phyloP scores from a whole-genome alignment of 2,113 vertebrate species.

The Indicator maculatus region DNA sequence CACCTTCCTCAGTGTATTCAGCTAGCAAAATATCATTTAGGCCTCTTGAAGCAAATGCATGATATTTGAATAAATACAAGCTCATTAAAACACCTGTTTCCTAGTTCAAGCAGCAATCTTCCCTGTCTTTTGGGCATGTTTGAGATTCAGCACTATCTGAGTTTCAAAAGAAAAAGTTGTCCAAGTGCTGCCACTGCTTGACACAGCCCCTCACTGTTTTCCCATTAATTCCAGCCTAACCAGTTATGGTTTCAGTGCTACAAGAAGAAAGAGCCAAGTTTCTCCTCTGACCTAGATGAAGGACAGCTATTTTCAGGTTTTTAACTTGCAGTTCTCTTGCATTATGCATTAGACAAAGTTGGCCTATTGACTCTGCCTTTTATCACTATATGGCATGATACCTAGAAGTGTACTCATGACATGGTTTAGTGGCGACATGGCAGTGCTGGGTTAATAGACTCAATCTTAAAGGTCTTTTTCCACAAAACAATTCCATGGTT shows the following conservation, averaged over 20 bases:
- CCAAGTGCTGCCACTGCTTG: not conserved
- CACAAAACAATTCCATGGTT: no score
- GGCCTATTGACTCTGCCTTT: not conserved
- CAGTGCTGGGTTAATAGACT: no score
- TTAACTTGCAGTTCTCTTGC: not conserved
- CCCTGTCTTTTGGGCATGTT: not conserved
- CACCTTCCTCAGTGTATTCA: not conserved
- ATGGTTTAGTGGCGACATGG: no score
- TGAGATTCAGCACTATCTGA: not conserved
- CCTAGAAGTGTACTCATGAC: not conserved
- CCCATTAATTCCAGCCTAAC: not conserved
- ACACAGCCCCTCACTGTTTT: not conserved
- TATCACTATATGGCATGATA: fast-evolving
- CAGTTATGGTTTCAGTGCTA: not conserved
- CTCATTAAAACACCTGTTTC: not conserved
- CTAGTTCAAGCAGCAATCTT: not conserved
- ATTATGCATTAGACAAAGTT: not conserved
- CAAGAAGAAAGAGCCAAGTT: not conserved
- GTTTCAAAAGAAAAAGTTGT: not conserved
- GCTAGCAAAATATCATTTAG: not conserved
- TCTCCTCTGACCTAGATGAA: not conserved
- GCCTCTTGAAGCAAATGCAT: not conserved
- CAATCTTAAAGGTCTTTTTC: no score
- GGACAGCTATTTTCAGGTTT: not conserved
- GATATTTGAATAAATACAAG: not conserved